phyloP scores from a whole-genome alignment of 2,888 invertebrate genomes.

The Tipula vernalis region DNA sequence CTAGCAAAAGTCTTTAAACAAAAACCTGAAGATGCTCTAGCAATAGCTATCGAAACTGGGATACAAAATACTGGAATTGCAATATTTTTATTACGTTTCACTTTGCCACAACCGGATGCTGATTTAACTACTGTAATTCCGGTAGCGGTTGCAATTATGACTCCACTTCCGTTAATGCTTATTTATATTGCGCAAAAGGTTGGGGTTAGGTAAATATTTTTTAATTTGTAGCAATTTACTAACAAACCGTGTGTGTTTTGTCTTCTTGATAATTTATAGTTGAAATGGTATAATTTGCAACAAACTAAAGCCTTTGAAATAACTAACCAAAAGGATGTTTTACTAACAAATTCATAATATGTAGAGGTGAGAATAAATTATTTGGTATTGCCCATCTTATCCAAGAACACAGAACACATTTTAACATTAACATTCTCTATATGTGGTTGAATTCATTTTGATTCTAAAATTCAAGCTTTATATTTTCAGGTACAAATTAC shows the following conservation, averaged over 20 bases:
- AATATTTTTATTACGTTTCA: constrained; percentile 72
- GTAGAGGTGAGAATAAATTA: neutral
- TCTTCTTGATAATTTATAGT: neutral
- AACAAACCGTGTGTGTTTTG: neutral
- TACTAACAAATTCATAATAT: neutral
- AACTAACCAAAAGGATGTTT: neutral
- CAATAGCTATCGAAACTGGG: constrained; percentile 86
- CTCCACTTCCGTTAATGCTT: constrained; percentile 68
- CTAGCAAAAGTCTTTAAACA: constrained; percentile 49
- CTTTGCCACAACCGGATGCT: constrained; percentile 71
- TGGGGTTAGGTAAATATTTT: constrained; percentile 9
- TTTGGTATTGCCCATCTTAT: neutral
- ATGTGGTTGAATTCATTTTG: neutral
- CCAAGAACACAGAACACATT: neutral
- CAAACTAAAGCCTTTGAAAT: neutral
- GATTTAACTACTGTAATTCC: constrained; percentile 86
- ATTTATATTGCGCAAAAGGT: constrained; percentile 44
- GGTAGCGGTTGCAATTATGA: constrained; percentile 86
- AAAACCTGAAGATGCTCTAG: constrained; percentile 54
- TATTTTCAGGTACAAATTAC: neutral
- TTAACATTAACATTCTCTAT: neutral
- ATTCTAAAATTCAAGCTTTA: neutral
- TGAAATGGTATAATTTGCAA: neutral
- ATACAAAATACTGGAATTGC: constrained; percentile 90
- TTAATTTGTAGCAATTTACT: neutral